Evolutionary conservation across 2,888 invertebrate species (phyloP).

Genomic region (Cistogaster globosa): DNA sequence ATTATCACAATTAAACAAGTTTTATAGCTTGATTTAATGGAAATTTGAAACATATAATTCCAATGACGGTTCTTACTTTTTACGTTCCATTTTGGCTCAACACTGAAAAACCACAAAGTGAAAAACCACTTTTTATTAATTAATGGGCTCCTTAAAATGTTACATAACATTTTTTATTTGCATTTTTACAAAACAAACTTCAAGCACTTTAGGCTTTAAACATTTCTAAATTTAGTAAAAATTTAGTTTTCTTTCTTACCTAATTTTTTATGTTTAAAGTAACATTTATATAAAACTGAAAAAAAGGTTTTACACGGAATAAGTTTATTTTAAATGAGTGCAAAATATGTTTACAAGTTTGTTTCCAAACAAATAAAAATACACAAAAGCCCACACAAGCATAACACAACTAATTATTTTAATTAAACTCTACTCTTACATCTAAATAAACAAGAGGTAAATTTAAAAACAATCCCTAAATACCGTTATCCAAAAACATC

Average conservation of each 20-base stretch:
- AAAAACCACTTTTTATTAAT: too few species aligned
- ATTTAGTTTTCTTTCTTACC: slow-evolving; percentile 21
- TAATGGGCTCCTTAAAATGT: too few species aligned
- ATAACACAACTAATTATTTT: slow-evolving; percentile 49
- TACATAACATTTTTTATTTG: too few species aligned
- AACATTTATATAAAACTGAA: neutral
- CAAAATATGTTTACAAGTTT: slow-evolving; percentile 28
- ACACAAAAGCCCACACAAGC: neutral
- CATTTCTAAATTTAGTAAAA: neutral
- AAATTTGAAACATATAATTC: too few species aligned
- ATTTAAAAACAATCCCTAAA: slow-evolving; percentile 33
- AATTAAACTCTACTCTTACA: slow-evolving; percentile 40
- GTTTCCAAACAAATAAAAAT: neutral
- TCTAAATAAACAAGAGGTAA: neutral
- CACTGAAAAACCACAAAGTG: too few species aligned
- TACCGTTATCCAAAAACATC: slow-evolving; percentile 1
- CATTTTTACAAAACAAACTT: too few species aligned
- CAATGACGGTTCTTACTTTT: too few species aligned
- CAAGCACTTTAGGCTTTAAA: too few species aligned
- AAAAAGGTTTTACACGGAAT: neutral
- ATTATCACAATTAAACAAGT: too few species aligned
- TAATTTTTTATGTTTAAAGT: neutral
- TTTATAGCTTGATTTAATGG: too few species aligned
- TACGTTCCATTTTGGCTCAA: too few species aligned
- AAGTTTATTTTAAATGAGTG: slow-evolving; percentile 20